Base-by-base conservation (phyloP, 2,113 vertebrate species). In the Malaclemys terrapin region DNA sequence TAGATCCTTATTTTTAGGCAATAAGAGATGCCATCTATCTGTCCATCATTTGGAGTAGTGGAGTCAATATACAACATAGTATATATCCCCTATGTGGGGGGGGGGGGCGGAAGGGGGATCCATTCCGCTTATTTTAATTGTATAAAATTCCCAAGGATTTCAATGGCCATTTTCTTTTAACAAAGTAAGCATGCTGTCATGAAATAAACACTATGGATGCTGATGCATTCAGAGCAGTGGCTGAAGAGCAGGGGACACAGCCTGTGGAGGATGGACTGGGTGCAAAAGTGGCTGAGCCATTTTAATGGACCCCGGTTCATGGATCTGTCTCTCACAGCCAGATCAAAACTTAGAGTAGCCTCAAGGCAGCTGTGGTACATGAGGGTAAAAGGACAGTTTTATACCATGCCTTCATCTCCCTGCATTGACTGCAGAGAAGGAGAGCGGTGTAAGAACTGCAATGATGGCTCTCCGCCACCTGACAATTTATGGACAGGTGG, bases 311-410 rank as follows among this genome's bases (percentile, higher is more conserved):
- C 85, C 17, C 45, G 29, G 78, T 57, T 49, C 59, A 79, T 87
- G 79, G 2, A 0, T 75, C 88, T 56, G 54, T 76, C 91, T 85
- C 94, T 92, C 54, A 75, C 76, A 93, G 82, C 38, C 54, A 75
- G 65, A 52, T 50, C 89, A 96, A 91, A 88, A 94, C 92, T 95
- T 88, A 93, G 35, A 2, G 1, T 84, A 80, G 85, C 76, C 75
- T 92, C 79, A 95, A 96, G 93, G 91, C 97, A 96, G 93, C 91
- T 94, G 88, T 89, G n/a, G 89, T 91, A 95, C 93, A 95, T 89
- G 7, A 86, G 85, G 89, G 79, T 92, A 91, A 95, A 96, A 95
- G 95, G 94, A 95, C 92, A 93, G 95, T 93, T 96, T 93, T 96
- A n/a, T 35, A n/a, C 35, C 87, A 95, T 84, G 95, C 76, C 85